Evolutionary conservation across 2,888 invertebrate species (phyloP), one percentile per base, ranked within the genome.

Genomic region (Morpho achilles): DNA sequence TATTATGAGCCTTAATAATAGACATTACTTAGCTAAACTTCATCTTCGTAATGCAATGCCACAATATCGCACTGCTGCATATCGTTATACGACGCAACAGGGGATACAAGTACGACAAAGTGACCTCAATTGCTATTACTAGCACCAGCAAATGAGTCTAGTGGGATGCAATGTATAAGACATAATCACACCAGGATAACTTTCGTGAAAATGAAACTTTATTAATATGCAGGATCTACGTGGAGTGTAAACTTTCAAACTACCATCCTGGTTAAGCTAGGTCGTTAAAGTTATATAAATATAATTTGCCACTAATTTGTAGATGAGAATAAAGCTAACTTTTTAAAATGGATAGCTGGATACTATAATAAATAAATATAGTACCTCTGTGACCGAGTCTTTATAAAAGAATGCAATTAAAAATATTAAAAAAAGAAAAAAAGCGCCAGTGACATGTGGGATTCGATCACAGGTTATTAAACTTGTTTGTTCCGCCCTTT

Each of bases 191-290:
- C 32, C 44, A 51, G 50, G 9, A 10, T 39, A 32, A 45, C 44
- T 52, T 52, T 45, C 44, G 8, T 45, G 45, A 8, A 45, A 52
- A 52, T 52, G 44, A 52, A 52, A 52, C 52, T 39, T 45, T 52
- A 52, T 52, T 44, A 45, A 52, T 52, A 52, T 52, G 44, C 16
- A 52, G 44, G 32, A 52, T 52, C 44, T 52, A 39, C 44, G 44
- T 39, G 52, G 52, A 39, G 45, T 39, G 45, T 10, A 10, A 52
- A 52, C 44, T 52, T 52, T 52, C 7, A 73, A 58, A 60, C 61
- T 64, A 73, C 50, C 48, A 56, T 58, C 46, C 58, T 58, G 56
- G 53, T 52, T 59, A 42, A 9, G 32, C 73, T 58, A 41, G 55
- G 45, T 49, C 56, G 32, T 32, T 32, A 32, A 32, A 32, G 32